Evolutionary conservation across 1,140 invertebrate genomes (phyloP).

Genomic region (Thaumetopoea pityocampa): DNA sequence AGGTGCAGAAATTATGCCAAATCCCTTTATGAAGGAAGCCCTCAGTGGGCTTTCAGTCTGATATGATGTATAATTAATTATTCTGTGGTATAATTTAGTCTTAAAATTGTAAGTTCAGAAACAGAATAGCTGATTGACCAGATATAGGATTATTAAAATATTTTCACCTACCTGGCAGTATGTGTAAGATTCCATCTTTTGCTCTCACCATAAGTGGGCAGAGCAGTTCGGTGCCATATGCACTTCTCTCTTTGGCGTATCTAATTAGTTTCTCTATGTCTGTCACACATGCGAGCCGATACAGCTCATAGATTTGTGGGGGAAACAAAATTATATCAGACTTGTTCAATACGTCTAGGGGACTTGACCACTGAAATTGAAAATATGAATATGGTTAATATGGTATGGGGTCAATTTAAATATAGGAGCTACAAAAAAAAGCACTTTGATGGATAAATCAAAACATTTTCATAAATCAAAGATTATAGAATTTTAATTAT

Average conservation of each 20-base stretch:
- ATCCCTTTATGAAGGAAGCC: no score
- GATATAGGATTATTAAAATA: background rate
- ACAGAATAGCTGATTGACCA: no score
- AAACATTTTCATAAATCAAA: constrained; percentile 1
- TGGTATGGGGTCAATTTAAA: no score
- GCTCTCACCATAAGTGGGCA: constrained; percentile 40
- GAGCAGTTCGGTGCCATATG: constrained; percentile 35
- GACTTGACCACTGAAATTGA: constrained; percentile 55
- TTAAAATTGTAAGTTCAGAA: no score
- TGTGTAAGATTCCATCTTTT: constrained; percentile 43
- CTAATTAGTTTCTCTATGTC: constrained; percentile 38
- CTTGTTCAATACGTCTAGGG: constrained; percentile 34
- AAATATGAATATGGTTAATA: constrained; percentile 18
- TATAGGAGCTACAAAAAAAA: no score
- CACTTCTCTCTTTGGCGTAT: constrained; percentile 45
- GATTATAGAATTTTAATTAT: no score
- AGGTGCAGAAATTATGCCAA: no score
- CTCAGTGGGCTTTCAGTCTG: no score
- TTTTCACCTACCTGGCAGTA: constrained; percentile 52
- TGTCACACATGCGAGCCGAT: constrained; percentile 32
- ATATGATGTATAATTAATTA: no score
- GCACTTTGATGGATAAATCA: no score
- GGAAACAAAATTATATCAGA: constrained; percentile 39
- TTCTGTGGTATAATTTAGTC: no score
- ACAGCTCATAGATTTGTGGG: constrained; percentile 57